These are phyloP conservation scores for Sinocyclocheilus maitianheensis DNA, from an alignment of 2,113 vertebrate species.

Conservation along the genomic window DNA sequence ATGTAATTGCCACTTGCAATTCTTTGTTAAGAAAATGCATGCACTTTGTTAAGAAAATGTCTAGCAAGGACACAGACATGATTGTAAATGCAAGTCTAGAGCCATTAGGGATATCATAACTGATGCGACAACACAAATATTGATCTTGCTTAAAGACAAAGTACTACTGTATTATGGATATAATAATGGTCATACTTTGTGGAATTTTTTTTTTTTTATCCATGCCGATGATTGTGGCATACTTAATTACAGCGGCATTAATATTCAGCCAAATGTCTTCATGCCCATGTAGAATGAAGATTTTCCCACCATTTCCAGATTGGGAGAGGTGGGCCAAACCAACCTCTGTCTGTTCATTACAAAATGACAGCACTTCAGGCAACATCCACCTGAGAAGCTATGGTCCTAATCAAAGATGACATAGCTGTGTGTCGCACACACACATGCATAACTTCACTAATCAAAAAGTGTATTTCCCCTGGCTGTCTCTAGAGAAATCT, in stretches of 20 bases:
- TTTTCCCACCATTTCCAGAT: slow-evolving; percentile 84
- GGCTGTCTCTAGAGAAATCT: slow-evolving; percentile 94
- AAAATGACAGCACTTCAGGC: slow-evolving; percentile 92
- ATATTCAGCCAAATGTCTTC: slow-evolving; percentile 52
- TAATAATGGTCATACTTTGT: background rate
- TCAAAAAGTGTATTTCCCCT: slow-evolving; percentile 96
- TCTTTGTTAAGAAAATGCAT: too few species aligned
- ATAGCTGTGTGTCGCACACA: slow-evolving; percentile 85
- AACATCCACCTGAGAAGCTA: slow-evolving; percentile 89
- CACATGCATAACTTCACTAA: slow-evolving; percentile 85
- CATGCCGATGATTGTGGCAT: slow-evolving; percentile 10
- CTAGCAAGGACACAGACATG: background rate
- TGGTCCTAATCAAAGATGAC: slow-evolving; percentile 92
- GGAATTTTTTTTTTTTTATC: background rate
- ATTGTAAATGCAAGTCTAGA: background rate
- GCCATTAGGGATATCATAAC: background rate
- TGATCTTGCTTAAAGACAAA: background rate
- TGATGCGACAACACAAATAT: background rate
- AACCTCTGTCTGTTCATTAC: slow-evolving; percentile 89
- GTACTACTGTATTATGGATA: background rate
- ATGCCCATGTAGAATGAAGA: slow-evolving; percentile 60
- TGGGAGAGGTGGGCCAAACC: slow-evolving; percentile 81
- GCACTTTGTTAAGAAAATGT: background rate
- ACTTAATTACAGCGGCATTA: slow-evolving; percentile 36
- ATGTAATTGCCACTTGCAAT: background rate